phyloP scores from a whole-genome alignment of 2,113 vertebrate species.

The Xiphophorus couchianus region DNA sequence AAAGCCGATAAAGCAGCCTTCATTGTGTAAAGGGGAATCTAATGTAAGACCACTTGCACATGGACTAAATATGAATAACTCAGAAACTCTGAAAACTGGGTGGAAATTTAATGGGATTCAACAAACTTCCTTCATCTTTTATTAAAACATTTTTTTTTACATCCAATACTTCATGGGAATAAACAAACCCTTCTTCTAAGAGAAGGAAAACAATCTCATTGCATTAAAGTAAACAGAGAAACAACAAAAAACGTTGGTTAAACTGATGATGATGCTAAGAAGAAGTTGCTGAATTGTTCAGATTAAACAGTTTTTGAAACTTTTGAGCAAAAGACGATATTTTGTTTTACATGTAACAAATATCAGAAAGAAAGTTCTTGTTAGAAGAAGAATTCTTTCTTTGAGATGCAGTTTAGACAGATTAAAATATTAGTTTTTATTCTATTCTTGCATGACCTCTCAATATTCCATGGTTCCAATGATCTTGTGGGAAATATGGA shows the following conservation, averaged over 20 bases:
- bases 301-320: not conserved
- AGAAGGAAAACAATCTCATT: not conserved
- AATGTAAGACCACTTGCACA: conserved; percentile 11
- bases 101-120: conserved; percentile 5
- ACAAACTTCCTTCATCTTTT: not conserved
- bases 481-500: too few relatives aligned
- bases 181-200: not conserved
- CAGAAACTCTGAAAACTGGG: not conserved
- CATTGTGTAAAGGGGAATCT: conserved; percentile 47
- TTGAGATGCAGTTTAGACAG: not conserved
- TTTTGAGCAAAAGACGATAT: not conserved
- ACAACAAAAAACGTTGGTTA: not conserved
- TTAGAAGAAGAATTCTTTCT: not conserved
- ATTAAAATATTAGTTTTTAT: not conserved
- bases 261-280: not conserved
- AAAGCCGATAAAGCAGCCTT: conserved; percentile 61
- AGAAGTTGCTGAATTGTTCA: not conserved
- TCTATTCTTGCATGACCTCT: not conserved
- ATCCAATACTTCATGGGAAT: conserved; percentile 17
- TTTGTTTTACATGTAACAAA: too few relatives aligned
- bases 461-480: too few relatives aligned
- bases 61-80: conserved; percentile 21
- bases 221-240: not conserved
- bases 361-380: not conserved
- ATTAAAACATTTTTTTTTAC: conserved; percentile 18